Conservation (phyloP, 1,140 invertebrate species). For the Hyles euphorbiae region DNA sequence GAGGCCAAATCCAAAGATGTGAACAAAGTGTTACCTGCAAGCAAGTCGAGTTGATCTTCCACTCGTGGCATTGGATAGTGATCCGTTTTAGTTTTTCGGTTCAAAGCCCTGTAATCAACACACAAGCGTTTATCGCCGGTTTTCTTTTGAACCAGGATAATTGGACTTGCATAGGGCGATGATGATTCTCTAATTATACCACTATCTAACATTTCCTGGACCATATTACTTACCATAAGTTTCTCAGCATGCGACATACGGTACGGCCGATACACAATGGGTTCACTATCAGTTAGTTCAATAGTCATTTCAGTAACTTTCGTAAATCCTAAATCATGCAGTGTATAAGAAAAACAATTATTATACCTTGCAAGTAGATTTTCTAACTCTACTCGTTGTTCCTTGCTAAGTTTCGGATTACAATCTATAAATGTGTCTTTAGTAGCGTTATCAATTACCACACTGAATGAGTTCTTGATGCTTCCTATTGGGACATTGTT, state of each 20-base stretch:
- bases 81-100: background rate
- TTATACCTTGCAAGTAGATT: background rate
- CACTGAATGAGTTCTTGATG: background rate
- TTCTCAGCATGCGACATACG: background rate
- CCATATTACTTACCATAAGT: background rate
- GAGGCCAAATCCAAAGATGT: background rate
- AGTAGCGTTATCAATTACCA: background rate
- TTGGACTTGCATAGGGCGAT: background rate
- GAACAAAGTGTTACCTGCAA: too few species aligned
- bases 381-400: background rate
- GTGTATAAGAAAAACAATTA: too few species aligned
- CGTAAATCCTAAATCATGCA: too few species aligned
- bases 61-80: background rate
- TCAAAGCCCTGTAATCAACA: background rate
- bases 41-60: constrained; percentile 2
- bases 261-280: too few species aligned
- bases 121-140: background rate
- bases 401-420: background rate
- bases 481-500: too few species aligned
- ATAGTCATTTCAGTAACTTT: too few species aligned
- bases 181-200: background rate
- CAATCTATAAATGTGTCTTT: background rate
- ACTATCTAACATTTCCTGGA: background rate
- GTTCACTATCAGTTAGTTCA: too few species aligned
- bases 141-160: constrained; percentile 1